Evolutionary conservation across 2,888 invertebrate genomes (phyloP), one percentile per base, ranked within the genome.

Genomic region (Microplitis manilae): DNA sequence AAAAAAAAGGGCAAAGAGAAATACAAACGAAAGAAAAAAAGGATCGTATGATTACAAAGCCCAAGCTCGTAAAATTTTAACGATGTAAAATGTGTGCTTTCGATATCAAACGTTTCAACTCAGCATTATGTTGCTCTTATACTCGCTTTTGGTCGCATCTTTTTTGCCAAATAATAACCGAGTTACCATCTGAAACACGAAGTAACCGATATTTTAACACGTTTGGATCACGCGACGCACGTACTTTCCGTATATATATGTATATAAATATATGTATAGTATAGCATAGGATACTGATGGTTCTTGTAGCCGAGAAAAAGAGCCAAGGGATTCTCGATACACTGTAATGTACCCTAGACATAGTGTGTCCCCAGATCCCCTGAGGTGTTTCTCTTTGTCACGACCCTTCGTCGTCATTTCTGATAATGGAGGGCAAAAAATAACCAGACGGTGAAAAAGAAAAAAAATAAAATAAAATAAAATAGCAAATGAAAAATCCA

Each of bases 11-110:
- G 20, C n/a, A 59, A 69, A 75, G 69, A 68, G 41, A 40, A 75
- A 61, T 20, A 17, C 20, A 70, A 61, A 62, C 39, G 38, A 62
- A 75, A 65, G 70, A 41, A 62, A 69, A 7, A 75, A 73, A 40
- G 61, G 50, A 8, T 17, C 15, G n/a, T 40, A 71, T 30, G 30
- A 39, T 50, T 50, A 50, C 50, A 50, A 50, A 50, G 13, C 70
- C 71, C 76, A 40, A 73, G 75, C 77, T 82, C 82, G 79, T 82
- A 80, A 82, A 82, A 68, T 82, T 82, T 82, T 82, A 82, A 82
- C 81, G 81, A 82, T 80, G 77, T 79, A 71, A 71, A 80, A 78
- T 79, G 77, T 73, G 78, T 76, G 50, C 50, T 50, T 50, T 74
- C 70, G 67, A 74, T 71, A 65, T 68, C 70, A 67, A 73, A 41